These are phyloP conservation scores for Platysteira castanea DNA, from an alignment of 2,113 vertebrate genomes.

Conservation along the genomic window DNA sequence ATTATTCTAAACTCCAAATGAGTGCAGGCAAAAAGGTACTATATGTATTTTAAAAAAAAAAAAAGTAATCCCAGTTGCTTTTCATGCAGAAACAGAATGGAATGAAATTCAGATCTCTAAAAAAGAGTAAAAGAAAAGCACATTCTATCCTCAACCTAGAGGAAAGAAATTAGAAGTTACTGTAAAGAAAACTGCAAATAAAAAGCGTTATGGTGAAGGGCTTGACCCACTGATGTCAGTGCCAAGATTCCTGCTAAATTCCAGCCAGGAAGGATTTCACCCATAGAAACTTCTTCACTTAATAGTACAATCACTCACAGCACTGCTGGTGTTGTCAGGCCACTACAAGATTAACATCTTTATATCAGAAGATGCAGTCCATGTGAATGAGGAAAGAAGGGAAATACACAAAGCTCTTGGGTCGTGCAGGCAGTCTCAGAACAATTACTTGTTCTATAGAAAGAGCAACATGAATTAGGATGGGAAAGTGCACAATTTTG, in stretches of 20 bases:
- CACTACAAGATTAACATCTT: slow-evolving; percentile 11
- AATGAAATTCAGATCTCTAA: not conserved
- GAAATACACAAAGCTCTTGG: not conserved
- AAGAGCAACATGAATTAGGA: not conserved
- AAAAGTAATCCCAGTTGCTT: not conserved
- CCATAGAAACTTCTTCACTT: not conserved
- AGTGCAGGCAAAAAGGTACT: not conserved
- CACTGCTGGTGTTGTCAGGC: not conserved
- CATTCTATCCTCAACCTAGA: not conserved
- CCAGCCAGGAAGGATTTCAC: not conserved
- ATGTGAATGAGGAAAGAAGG: not conserved
- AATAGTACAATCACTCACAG: not conserved
- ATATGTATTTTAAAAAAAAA: not conserved
- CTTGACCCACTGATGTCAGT: not conserved
- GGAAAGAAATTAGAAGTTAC: not conserved
- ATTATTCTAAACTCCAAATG: not conserved
- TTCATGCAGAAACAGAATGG: not conserved
- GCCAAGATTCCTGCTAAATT: not conserved
- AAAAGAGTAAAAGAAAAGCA: not conserved
- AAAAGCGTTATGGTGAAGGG: not conserved
- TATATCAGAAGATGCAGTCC: not conserved
- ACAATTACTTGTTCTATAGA: not conserved
- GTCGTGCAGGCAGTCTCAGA: not conserved
- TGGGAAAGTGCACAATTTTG: not conserved
- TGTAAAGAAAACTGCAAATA: not conserved